Conservation (phyloP, 2,888 invertebrate genomes). For the Apoderus coryli region DNA sequence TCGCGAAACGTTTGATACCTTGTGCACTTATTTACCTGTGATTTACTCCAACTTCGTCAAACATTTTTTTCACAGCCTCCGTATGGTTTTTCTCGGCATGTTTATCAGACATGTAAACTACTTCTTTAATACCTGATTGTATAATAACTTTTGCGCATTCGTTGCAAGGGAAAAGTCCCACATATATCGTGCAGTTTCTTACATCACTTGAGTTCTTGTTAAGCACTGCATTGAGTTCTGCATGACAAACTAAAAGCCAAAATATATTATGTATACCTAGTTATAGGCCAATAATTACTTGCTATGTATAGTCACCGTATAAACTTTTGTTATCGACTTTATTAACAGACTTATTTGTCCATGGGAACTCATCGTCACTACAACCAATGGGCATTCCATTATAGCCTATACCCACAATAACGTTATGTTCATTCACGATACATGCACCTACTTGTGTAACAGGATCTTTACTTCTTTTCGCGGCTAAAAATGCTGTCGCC, state of each 20-base stretch:
- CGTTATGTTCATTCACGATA: slow-evolving; percentile 73
- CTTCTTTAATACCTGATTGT: slow-evolving; percentile 73
- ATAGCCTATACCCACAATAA: slow-evolving; percentile 88
- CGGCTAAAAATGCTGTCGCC: slow-evolving; percentile 80
- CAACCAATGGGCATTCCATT: slow-evolving; percentile 95
- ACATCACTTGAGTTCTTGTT: slow-evolving; percentile 75
- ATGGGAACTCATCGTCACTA: slow-evolving; percentile 77
- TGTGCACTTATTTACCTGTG: slow-evolving; percentile 51
- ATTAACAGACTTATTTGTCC: slow-evolving; percentile 54
- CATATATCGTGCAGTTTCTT: slow-evolving; percentile 70
- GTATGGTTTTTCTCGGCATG: slow-evolving; percentile 51
- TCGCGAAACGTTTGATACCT: too few species aligned
- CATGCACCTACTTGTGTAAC: slow-evolving; percentile 92
- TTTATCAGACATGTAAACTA: slow-evolving; percentile 74
- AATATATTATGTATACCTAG: slow-evolving; percentile 3
- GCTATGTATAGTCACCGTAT: slow-evolving; percentile 58
- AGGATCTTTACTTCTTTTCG: slow-evolving; percentile 92
- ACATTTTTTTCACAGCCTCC: slow-evolving; percentile 67
- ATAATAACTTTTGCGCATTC: slow-evolving; percentile 96
- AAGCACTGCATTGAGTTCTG: slow-evolving; percentile 92
- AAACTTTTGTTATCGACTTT: slow-evolving; percentile 63
- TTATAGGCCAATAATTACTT: too few species aligned
- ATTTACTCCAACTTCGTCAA: slow-evolving; percentile 59
- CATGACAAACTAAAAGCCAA: slow-evolving; percentile 75
- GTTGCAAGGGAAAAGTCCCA: slow-evolving; percentile 89